Percentiles rank a stretch among this genome's conserved stretches.
Evolutionary conservation across 2,797 vertebrate genomes (phyloP).

Genomic region (Typhlichthys subterraneus): DNA sequence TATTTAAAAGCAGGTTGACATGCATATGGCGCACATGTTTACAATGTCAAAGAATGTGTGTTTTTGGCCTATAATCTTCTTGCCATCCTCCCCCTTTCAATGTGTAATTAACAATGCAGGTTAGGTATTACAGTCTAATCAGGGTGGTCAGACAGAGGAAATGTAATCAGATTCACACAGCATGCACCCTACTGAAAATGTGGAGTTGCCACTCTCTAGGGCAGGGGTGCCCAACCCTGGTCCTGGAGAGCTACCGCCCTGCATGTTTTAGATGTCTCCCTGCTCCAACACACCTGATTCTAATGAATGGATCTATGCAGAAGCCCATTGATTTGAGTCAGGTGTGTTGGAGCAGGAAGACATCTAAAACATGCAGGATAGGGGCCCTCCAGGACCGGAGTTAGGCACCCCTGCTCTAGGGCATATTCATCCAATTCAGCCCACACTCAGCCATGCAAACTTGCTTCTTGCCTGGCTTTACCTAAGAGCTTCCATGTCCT

Average conservation of each 20-base stretch:
- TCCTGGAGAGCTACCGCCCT: too few species aligned
- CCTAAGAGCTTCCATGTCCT: too few species aligned
- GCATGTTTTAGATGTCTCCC: too few species aligned
- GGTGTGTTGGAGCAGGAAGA: too few species aligned
- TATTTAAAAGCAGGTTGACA: constrained; percentile 30
- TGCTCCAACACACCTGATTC: too few species aligned
- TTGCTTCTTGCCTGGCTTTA: constrained; percentile 6
- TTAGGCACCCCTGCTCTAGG: too few species aligned
- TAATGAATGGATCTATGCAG: too few species aligned
- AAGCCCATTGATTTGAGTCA: too few species aligned
- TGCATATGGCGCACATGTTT: constrained; percentile 2
- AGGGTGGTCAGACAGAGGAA: not conserved
- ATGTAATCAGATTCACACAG: not conserved
- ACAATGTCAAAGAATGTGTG: constrained; percentile 9
- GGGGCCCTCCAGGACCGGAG: too few species aligned
- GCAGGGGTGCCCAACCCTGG: too few species aligned
- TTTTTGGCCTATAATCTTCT: not conserved
- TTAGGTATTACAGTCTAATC: not conserved
- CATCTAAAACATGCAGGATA: too few species aligned
- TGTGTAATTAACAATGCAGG: too few species aligned
- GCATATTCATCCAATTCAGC: not conserved
- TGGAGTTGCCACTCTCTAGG: not conserved
- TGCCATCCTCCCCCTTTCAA: not conserved
- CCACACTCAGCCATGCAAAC: constrained; percentile 18
- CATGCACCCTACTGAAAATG: not conserved